phyloP scores from a whole-genome alignment of 2,888 invertebrate species.

The Drosophila emarginata region DNA sequence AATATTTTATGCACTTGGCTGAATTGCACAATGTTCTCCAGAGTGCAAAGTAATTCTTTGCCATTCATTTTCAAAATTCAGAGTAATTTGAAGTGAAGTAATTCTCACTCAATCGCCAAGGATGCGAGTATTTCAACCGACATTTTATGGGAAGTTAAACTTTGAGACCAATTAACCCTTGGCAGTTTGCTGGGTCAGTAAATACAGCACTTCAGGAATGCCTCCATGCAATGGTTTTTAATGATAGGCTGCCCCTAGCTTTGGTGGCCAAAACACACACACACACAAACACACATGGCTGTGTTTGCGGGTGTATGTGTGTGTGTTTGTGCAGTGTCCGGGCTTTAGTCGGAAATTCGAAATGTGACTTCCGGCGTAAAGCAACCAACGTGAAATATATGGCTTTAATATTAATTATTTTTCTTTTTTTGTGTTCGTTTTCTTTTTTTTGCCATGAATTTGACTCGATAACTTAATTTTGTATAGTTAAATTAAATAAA shows the following conservation, averaged over 20 bases:
- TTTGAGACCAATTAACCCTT: slow-evolving; percentile 13
- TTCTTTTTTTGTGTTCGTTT: background rate
- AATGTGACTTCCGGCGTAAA: slow-evolving; percentile 6
- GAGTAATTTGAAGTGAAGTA: background rate
- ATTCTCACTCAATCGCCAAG: slow-evolving; percentile 9
- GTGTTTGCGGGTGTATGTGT: background rate
- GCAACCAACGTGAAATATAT: slow-evolving; percentile 1
- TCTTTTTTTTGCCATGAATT: background rate
- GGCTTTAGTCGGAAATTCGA: slow-evolving; percentile 4
- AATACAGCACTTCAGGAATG: slow-evolving; percentile 10
- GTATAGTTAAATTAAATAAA: background rate
- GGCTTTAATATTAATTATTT: slow-evolving; percentile 10
- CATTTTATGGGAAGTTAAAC: slow-evolving; percentile 11
- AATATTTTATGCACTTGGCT: background rate
- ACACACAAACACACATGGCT: background rate
- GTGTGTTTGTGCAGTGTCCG: background rate
- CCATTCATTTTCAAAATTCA: background rate
- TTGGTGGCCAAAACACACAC: too few species aligned
- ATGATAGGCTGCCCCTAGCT: slow-evolving; percentile 2
- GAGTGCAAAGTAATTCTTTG: background rate
- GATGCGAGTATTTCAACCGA: slow-evolving; percentile 5
- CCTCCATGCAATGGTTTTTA: slow-evolving; percentile 9
- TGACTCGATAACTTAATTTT: background rate
- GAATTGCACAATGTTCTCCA: background rate
- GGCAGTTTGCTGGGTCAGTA: slow-evolving; percentile 11